These are phyloP conservation scores for Cavia porcellus DNA, from an alignment of 2,113 vertebrate genomes.

Conservation along the genomic window DNA sequence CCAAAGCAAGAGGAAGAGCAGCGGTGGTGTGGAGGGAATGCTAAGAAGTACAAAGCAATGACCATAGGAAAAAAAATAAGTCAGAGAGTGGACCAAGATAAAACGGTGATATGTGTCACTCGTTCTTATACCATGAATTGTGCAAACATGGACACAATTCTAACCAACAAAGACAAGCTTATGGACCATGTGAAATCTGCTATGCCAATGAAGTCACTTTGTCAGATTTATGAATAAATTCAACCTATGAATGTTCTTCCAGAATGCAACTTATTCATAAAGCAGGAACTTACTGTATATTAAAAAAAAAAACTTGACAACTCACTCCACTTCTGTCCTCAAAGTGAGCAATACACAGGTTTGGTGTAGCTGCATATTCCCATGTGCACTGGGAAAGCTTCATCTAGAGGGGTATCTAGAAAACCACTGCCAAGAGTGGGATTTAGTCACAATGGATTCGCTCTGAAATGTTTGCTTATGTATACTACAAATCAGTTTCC, in stretches of 20 bases:
- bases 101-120: background rate
- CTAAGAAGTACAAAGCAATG: background rate
- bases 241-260: background rate
- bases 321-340: background rate
- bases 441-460: background rate
- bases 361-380: background rate
- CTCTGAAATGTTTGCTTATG: background rate
- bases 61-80: background rate
- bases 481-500: background rate
- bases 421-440: background rate
- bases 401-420: background rate
- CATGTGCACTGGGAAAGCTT: background rate
- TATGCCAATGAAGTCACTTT: background rate
- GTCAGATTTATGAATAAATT: background rate
- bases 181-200: background rate
- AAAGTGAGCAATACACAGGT: background rate
- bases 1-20: background rate
- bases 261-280: background rate
- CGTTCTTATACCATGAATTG: background rate
- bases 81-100: background rate
- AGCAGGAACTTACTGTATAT: background rate
- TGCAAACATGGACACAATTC: background rate
- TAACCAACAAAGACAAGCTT: background rate
- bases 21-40: background rate
- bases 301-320: background rate